Evolutionary conservation across 2,113 vertebrate genomes (phyloP), one percentile per base, ranked within the genome.

Genomic region (Semicossyphus pulcher): DNA sequence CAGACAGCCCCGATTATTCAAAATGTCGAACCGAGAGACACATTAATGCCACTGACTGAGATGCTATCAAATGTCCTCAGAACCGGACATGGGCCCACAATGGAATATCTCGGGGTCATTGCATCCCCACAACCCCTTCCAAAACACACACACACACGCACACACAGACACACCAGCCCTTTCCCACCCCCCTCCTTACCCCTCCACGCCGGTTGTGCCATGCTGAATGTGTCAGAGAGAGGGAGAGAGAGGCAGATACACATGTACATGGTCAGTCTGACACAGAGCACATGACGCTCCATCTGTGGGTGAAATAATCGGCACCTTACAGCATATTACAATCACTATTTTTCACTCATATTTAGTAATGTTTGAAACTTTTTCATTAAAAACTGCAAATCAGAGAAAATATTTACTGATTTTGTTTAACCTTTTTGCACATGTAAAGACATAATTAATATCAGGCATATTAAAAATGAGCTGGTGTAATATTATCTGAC

Each of bases 1-100:
- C 93, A 95, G 94, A 95, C 94, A 84, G 84, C 93, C 94, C 92
- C 95, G 95, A 96, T 96, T 94, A 96, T 95, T 96, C 94, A 94
- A 95, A 96, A 95, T 92, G 92, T 94, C 91, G 73, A 95, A 93
- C 93, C 93, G 92, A 92, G 91, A 94, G 94, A 93, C 93, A 89
- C 92, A 94, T 95, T 74, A 93, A 94, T 94, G 94, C 93, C 94
- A 93, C 92, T 88, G 95, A 94, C 94, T 91, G 94, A 94, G 95
- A 95, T 95, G 93, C 92, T 90, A 94, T 94, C 92, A 91, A 86
- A 93, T 94, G 80, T 93, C 93, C 93, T 89, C 81, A 64, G 80
- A 84, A 90, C 80, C 90, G 89, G 90, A 91, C 85, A 80, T 72
- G 86, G 87, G 77, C 70, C 83, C 71, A 81, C 88, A 83, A 66